Evolutionary conservation across 2,797 vertebrate genomes (phyloP), one percentile per base, ranked within the genome.

Genomic region (Ispidina lecontei): DNA sequence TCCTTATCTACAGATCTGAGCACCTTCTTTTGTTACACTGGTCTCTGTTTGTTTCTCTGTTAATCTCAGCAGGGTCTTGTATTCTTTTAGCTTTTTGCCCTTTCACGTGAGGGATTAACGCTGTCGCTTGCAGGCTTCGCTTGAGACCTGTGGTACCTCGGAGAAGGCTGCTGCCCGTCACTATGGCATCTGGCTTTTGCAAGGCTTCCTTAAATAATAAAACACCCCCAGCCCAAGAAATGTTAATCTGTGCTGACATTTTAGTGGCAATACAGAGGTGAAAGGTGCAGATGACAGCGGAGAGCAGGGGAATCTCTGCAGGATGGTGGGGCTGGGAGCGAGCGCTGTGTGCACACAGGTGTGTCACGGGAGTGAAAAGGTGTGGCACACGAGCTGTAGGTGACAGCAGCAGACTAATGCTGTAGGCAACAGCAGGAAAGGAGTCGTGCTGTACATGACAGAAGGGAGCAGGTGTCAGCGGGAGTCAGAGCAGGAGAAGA

Each of bases 81-180:
- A 82, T 95, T 96, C 93, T 91, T 95, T 94, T 91, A 95, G 91
- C 84, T 93, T 96, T 95, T 88, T 94, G 93, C 86, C 90, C 93
- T 93, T 95, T 93, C 91, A 84, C 56, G 13, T 22, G 86, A 89
- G 35, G 88, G 84, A 90, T 94, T 94, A 90, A 22, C 58, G 63
- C 62, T 52, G 77, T 84, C 6, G 1, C 54, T 92, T 4, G 58
- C 76, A 43, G 86, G 86, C 77, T 87, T 76, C 29, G 56, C 44
- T 4, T 10, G 70, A 17, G 91, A 74, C 71, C 65, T 31, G 33
- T 0, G 6, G 52, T 18, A 25, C 25, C 67, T 44, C 20, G 2
- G 58, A 2, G 46, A 11, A 52, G 28, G 58, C 31, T 22, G 64
- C 67, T 13, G 47, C 15, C 63, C 43, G 7, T 4, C 49, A 12